phyloP scores from a whole-genome alignment of 2,888 invertebrate species.

The Galerucella calmariensis region DNA sequence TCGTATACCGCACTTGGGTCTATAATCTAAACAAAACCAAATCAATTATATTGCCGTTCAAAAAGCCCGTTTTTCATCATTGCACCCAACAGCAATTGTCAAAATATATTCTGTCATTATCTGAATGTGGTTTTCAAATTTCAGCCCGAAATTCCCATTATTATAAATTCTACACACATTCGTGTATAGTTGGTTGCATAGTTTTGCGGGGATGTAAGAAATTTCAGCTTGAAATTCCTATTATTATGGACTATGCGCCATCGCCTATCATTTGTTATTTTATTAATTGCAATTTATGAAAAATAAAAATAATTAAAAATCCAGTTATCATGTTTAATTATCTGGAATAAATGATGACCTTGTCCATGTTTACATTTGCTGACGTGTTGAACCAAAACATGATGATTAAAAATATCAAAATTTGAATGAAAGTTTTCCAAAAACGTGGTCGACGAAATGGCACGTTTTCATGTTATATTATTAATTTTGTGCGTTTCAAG shows the following conservation, averaged over 20 bases:
- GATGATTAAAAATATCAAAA: not conserved
- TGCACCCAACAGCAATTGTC: too few species aligned
- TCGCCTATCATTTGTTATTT: too few species aligned
- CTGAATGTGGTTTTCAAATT: too few species aligned
- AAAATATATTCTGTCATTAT: too few species aligned
- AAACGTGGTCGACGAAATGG: not conserved
- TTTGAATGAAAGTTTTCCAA: not conserved
- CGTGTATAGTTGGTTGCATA: too few species aligned
- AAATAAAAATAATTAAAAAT: too few species aligned
- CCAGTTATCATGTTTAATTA: too few species aligned
- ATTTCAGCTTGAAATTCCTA: not conserved
- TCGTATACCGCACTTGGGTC: constrained; percentile 85
- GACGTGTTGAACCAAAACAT: constrained; percentile 8
- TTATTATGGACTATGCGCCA: not conserved
- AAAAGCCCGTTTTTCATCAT: too few species aligned
- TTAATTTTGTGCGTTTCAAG: not conserved
- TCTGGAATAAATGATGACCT: not conserved
- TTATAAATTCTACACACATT: too few species aligned
- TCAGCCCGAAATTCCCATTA: too few species aligned
- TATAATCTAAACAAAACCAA: constrained; percentile 64
- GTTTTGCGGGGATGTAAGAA: too few species aligned
- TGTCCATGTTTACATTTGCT: not conserved
- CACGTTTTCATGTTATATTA: not conserved
- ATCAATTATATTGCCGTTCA: not conserved
- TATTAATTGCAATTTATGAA: too few species aligned